Evolutionary conservation across 2,113 vertebrate genomes (phyloP).

Genomic region (Scytalopus superciliaris): DNA sequence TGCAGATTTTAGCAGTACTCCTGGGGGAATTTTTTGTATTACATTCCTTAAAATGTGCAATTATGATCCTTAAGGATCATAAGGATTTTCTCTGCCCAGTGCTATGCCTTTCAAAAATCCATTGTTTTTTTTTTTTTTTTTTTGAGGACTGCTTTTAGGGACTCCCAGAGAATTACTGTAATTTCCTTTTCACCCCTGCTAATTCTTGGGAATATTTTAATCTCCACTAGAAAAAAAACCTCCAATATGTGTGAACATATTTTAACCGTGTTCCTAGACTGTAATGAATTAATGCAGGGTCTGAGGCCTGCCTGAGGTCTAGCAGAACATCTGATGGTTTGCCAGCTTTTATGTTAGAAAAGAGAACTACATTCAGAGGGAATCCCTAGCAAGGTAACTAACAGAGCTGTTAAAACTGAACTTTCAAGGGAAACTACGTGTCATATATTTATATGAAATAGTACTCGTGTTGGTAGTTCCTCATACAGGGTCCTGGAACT

Average conservation of each 20-base stretch:
- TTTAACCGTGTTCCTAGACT: neutral
- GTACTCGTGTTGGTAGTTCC: neutral
- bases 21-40: neutral
- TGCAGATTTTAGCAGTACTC: neutral
- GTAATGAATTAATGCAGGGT: neutral
- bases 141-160: neutral
- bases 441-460: neutral
- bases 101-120: neutral
- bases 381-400: neutral
- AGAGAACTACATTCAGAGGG: neutral
- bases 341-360: neutral
- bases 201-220: neutral
- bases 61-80: neutral
- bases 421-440: neutral
- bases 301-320: neutral
- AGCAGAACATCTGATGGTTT: neutral
- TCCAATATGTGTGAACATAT: neutral
- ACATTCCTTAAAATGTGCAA: neutral
- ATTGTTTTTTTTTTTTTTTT: neutral
- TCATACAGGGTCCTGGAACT: neutral
- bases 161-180: neutral
- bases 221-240: neutral
- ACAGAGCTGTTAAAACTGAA: neutral
- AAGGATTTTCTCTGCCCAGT: neutral
- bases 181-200: neutral